Evolutionary conservation across 2,113 vertebrate species (phyloP).

Genomic region (Gadus chalcogrammus): DNA sequence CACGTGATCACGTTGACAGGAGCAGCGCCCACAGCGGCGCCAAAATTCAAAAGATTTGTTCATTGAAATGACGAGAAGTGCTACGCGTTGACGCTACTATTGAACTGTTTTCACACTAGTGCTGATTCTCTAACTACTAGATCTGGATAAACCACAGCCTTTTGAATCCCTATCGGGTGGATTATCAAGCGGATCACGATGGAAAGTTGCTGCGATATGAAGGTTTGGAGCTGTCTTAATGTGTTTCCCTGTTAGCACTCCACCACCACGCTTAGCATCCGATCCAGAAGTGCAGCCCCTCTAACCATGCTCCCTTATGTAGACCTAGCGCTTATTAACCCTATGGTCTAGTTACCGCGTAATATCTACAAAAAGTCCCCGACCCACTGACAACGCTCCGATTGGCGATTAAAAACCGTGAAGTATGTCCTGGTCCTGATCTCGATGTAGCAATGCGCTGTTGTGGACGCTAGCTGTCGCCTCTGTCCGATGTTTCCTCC

Average conservation of each 20-base stretch:
- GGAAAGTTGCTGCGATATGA: slow-evolving; percentile 57
- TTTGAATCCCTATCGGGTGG: not conserved
- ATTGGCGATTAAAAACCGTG: too few relatives aligned
- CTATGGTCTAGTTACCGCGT: too few relatives aligned
- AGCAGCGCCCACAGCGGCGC: slow-evolving; percentile 81
- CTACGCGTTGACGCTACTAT: not conserved
- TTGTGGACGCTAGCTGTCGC: too few relatives aligned
- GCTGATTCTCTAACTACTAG: not conserved
- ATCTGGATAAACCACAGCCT: not conserved
- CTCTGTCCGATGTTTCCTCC: too few relatives aligned
- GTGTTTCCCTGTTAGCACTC: not conserved
- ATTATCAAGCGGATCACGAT: slow-evolving; percentile 6
- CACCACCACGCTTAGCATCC: slow-evolving; percentile 16
- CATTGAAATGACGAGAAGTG: too few relatives aligned
- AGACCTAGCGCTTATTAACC: too few relatives aligned
- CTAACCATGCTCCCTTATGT: too few relatives aligned
- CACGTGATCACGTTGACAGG: slow-evolving; percentile 52
- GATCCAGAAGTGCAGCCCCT: not conserved
- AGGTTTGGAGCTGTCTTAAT: slow-evolving; percentile 57
- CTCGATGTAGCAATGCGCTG: too few relatives aligned
- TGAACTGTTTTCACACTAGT: slow-evolving; percentile 28
- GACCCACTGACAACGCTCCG: too few relatives aligned
- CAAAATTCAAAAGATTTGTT: slow-evolving; percentile 88
- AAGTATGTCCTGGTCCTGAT: too few relatives aligned
- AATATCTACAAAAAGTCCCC: too few relatives aligned